Conservation (phyloP, 1,140 invertebrate genomes). For the Papilio dardanus region DNA sequence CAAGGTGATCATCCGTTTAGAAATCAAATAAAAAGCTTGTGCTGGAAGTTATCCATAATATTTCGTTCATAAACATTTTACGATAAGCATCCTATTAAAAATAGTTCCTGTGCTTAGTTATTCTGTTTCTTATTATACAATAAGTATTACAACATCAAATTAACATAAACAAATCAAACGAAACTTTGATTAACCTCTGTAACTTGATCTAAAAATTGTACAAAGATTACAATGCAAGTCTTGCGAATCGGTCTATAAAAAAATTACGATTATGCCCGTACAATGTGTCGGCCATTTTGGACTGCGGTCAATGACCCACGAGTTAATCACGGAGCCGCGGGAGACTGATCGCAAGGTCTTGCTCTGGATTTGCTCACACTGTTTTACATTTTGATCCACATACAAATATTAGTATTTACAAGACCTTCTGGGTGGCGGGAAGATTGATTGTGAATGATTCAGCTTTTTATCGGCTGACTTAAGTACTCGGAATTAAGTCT, state of each 20-base stretch:
- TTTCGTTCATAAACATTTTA: no score
- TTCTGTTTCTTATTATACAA: not conserved
- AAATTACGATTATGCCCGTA: constrained; percentile 47
- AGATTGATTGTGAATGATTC: not conserved
- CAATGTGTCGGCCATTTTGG: constrained; percentile 59
- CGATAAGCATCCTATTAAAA: not conserved
- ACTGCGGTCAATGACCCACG: constrained; percentile 50
- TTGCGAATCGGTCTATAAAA: constrained; percentile 48
- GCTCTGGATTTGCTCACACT: constrained; percentile 33
- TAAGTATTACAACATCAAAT: not conserved
- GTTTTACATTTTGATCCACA: constrained; percentile 36
- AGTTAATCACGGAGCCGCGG: constrained; percentile 49
- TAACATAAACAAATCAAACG: not conserved
- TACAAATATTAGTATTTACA: not conserved
- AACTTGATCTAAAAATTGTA: constrained; percentile 27
- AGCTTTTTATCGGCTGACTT: not conserved
- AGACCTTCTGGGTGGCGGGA: constrained; percentile 1
- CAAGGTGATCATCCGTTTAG: not conserved
- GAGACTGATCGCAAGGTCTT: constrained; percentile 43
- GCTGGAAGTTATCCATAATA: no score
- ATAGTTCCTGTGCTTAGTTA: not conserved
- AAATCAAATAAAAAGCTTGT: no score
- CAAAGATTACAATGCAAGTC: constrained; percentile 31
- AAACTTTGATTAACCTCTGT: not conserved
- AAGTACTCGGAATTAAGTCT: not conserved